Conservation (phyloP, 2,888 invertebrate genomes). For the Cephus rjabovi region DNA sequence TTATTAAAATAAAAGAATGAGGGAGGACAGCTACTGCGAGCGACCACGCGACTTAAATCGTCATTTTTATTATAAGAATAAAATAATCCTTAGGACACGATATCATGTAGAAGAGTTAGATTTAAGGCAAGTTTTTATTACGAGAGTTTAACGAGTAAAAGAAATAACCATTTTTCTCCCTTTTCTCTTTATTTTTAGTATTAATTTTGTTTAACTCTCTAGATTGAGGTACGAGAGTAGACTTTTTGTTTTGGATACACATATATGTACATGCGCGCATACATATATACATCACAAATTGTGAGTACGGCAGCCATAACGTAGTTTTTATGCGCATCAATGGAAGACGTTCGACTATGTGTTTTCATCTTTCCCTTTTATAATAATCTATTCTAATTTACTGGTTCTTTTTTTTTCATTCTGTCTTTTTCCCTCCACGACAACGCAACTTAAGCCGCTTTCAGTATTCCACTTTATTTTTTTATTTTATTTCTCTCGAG, state of each 20-base stretch:
- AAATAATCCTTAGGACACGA: slow-evolving; percentile 6
- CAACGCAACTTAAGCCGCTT: slow-evolving; percentile 44
- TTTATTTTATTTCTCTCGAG: slow-evolving; percentile 11
- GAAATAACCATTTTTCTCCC: slow-evolving; percentile 10
- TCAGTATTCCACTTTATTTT: slow-evolving; percentile 39
- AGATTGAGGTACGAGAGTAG: no score
- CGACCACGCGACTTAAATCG: no score
- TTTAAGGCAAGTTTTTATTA: slow-evolving; percentile 25
- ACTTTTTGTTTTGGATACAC: no score
- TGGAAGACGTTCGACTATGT: background rate
- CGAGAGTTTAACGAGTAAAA: slow-evolving; percentile 17
- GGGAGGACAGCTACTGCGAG: no score
- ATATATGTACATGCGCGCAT: no score
- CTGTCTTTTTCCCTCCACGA: slow-evolving; percentile 7
- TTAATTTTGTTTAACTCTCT: background rate
- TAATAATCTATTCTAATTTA: slow-evolving; percentile 39
- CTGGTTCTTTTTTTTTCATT: slow-evolving; percentile 45
- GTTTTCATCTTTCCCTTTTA: slow-evolving; percentile 17
- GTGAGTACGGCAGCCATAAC: slow-evolving; percentile 49
- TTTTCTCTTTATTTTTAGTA: background rate
- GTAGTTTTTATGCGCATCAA: slow-evolving; percentile 7
- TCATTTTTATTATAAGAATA: background rate
- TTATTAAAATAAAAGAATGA: no score
- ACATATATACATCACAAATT: slow-evolving; percentile 40
- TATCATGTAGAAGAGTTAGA: slow-evolving; percentile 11